Conservation (phyloP, 2,113 vertebrate species). For the Tilapia sparmanii region DNA sequence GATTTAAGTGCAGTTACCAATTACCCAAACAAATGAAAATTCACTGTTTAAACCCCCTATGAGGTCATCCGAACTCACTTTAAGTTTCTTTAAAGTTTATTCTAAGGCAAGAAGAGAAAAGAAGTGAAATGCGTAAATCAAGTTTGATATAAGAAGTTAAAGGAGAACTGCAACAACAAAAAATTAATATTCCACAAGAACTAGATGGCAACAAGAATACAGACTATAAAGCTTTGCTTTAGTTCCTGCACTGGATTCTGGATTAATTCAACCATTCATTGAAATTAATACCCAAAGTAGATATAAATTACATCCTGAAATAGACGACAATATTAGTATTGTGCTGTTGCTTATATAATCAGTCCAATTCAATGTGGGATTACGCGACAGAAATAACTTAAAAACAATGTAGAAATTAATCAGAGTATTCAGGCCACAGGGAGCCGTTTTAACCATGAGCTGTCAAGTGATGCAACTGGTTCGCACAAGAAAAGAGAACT, state of each 20-base stretch:
- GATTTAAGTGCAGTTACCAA: neutral
- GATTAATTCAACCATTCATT: neutral
- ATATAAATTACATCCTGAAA: neutral
- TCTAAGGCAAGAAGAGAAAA: neutral
- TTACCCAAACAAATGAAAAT: slow-evolving; percentile 6
- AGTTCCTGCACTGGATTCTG: neutral
- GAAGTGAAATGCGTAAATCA: neutral
- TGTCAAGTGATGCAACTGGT: neutral
- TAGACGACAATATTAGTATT: neutral
- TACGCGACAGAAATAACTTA: slow-evolving; percentile 8
- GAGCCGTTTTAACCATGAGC: neutral
- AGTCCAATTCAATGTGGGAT: neutral
- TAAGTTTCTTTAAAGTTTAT: neutral
- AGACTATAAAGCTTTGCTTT: neutral
- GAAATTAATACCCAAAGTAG: slow-evolving; percentile 1
- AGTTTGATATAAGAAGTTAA: neutral
- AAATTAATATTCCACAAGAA: neutral
- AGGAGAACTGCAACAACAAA: neutral
- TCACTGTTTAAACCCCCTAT: neutral
- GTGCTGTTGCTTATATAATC: neutral
- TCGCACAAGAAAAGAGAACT: neutral
- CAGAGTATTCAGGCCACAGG: neutral
- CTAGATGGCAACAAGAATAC: neutral
- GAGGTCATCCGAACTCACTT: neutral
- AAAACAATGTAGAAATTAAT: slow-evolving; percentile 4